Evolutionary conservation across 2,888 invertebrate species (phyloP), one percentile per base, ranked within the genome.

Genomic region (Cepaea hortensis): DNA sequence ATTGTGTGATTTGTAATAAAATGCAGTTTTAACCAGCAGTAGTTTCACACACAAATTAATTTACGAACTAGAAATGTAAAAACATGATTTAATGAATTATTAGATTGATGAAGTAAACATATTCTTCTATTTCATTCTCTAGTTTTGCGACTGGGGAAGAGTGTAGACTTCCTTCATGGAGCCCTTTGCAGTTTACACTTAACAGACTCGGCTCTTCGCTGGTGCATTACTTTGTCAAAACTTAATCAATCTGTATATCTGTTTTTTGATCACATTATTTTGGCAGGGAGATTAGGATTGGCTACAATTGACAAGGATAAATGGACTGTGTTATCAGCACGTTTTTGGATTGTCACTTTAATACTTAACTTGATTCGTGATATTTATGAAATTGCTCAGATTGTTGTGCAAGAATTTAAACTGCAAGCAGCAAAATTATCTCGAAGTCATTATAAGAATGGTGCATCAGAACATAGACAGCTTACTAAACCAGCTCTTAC

Each of bases 121-220:
- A 50, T 76, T 77, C 20, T 61, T 77, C 7, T 77, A n/a, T 77
- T 20, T 13, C 23, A 20, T 77, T 70, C 75, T 76, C 18, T 88
- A 98, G 98, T 98, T 91, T 95, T 98, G 46, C 96, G 98, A 75
- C 96, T 98, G 93, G 98, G 98, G 88, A 96, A 97, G 95, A 97
- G 97, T 93, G 93, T 97, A 77, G 98, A 98, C 92, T 96, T 96
- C 81, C 95, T 98, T 72, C 97, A 98, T 93, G 96, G 96, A 50
- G 96, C 97, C 0, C 93, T 97, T 83, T 96, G 96, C 85, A 95
- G 96, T 20, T 96, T 97, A 88, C 96, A 97, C 89, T 96, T 97
- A 93, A 96, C 96, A 61, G 96, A 98, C 93, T 93, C 96, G 23
- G 95, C 96, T 5, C 94, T 98, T 46, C 96, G 97, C 90, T 94